phyloP scores from a whole-genome alignment of 2,113 vertebrate genomes.

The Menidia beryllina region DNA sequence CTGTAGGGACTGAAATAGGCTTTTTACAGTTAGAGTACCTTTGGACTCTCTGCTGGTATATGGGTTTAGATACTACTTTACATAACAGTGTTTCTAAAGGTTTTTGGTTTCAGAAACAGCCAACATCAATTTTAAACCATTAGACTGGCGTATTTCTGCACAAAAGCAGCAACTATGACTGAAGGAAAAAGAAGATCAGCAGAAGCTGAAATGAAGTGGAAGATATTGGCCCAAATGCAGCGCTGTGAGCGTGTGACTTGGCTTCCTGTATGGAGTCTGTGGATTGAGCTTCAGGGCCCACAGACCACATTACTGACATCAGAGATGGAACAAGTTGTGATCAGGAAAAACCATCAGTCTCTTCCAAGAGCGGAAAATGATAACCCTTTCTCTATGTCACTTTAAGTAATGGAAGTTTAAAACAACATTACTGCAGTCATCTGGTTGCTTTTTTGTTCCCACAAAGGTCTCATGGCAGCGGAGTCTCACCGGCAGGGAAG shows the following conservation, averaged over 20 bases:
- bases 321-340: slow-evolving; percentile 11
- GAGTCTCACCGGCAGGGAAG: slow-evolving; percentile 94
- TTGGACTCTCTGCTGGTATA: no score
- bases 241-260: slow-evolving; percentile 52
- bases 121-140: neutral
- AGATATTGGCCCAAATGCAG: slow-evolving; percentile 58
- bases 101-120: no score
- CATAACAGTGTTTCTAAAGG: neutral
- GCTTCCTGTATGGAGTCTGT: slow-evolving; percentile 37
- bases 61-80: neutral
- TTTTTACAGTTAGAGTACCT: neutral
- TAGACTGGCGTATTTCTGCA: slow-evolving; percentile 33
- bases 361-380: slow-evolving; percentile 15
- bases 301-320: slow-evolving; percentile 40
- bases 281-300: slow-evolving; percentile 37
- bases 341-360: slow-evolving; percentile 26
- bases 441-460: neutral
- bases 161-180: slow-evolving; percentile 31
- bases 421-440: neutral
- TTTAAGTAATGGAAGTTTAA: neutral
- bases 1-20: slow-evolving; percentile 32
- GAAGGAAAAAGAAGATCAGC: slow-evolving; percentile 6
- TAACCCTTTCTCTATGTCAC: slow-evolving; percentile 3
- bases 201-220: slow-evolving; percentile 61
- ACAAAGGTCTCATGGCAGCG: neutral